Conservation (phyloP, 2,888 invertebrate genomes). For the Bedellia somnulentella region DNA sequence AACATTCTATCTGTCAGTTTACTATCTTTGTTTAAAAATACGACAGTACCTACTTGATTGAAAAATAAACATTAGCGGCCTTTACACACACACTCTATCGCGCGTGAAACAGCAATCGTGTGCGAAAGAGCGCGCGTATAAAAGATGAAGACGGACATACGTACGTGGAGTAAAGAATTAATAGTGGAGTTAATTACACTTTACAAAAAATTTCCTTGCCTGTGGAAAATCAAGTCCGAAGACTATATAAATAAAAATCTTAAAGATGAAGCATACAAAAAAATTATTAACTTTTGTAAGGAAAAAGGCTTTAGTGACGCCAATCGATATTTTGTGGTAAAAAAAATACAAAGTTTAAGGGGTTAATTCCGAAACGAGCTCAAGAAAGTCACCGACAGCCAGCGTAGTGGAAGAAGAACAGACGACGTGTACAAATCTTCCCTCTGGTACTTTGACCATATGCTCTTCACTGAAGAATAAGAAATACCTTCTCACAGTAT, state of each 20-base stretch:
- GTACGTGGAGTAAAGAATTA: constrained; percentile 7
- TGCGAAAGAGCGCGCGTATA: no score
- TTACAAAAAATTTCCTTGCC: constrained; percentile 7
- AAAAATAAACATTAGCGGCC: no score
- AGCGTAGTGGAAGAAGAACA: constrained; percentile 7
- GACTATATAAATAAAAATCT: constrained; percentile 6
- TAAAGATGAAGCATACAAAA: constrained; percentile 5
- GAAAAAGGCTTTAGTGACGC: constrained; percentile 7
- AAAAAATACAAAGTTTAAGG: constrained; percentile 9
- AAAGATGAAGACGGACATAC: no score
- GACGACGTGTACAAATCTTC: constrained; percentile 7
- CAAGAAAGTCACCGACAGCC: constrained; percentile 8
- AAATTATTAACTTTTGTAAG: constrained; percentile 8
- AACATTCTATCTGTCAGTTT: no score
- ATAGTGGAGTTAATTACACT: constrained; percentile 7
- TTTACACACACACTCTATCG: no score
- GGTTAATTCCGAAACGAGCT: constrained; percentile 9
- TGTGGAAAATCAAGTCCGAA: constrained; percentile 8
- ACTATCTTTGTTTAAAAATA: no score
- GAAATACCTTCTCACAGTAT: no score
- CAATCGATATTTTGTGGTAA: constrained; percentile 7
- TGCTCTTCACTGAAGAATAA: constrained; percentile 5
- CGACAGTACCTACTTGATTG: no score
- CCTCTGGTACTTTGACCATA: constrained; percentile 4
- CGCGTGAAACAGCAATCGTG: no score